Evolutionary conservation across 2,113 vertebrate genomes (phyloP), one percentile per base, ranked within the genome.

Genomic region (Entelurus aequoreus): DNA sequence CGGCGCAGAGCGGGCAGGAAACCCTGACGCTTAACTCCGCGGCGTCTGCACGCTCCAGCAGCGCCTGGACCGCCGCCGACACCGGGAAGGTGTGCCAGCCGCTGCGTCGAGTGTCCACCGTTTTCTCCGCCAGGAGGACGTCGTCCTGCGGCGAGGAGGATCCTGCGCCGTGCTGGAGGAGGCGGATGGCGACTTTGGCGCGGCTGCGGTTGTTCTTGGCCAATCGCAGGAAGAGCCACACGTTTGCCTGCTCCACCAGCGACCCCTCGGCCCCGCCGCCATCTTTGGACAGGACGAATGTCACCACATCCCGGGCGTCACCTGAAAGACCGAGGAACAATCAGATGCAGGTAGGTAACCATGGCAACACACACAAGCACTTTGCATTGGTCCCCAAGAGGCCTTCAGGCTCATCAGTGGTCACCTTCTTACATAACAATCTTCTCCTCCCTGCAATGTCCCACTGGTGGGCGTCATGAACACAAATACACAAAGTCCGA

Each of bases 51-150:
- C 69, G 89, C 72, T 74, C 89, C 76, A 99, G 87, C 54, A 94
- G 80, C 0, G 79, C 79, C 82, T 96, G 95, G 63, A 97, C 91
- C 0, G 92, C 94, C 19, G 82, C 88, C 2, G 93, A 94, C 28
- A 96, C 87, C 0, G 95, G 88, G 66, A 99, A 95, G 28, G 94
- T 95, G 70, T 99, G 95, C 96, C 96, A 99, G 51, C 93, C 96
- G 49, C 95, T 98, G 75, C 95, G 95, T 0, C 94, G 92, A 0
- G 93, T 95, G 69, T 98, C 95, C 73, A 98, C 93, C 2, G 86
- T 90, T 72, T 99, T 99, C 81, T 99, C 94, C 0, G 91, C 92
- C 63, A 98, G 88, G 21, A 92, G 66, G 60, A 80, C 66, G 57
- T 82, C 90, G 11, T 90, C 91, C 51, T 83, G 83, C 76, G 21